Percentiles rank a stretch among this genome's conserved stretches.
Conservation (phyloP, 35 echinoderm and acorn worm species). For the Holothuria glaberrima region DNA sequence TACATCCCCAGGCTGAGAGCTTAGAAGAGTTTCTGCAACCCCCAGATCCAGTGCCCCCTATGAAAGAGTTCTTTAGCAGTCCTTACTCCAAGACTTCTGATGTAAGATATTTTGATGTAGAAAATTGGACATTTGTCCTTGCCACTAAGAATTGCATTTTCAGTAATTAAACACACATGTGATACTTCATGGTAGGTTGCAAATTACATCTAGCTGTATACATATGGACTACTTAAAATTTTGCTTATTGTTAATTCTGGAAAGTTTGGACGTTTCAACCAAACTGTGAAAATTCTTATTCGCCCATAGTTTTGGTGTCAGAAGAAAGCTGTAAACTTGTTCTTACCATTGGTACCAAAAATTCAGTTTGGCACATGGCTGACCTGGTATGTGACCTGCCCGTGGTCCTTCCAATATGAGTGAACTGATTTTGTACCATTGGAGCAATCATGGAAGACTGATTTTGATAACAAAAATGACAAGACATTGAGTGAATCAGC, state of each 20-base stretch:
- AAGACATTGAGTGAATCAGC: too few species aligned
- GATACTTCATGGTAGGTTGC: too few species aligned
- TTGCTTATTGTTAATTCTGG: background rate
- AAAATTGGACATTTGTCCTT: background rate
- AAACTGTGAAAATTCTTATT: background rate
- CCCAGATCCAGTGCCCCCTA: conserved; percentile 56
- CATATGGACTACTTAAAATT: too few species aligned
- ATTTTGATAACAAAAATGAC: too few species aligned
- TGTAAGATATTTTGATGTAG: conserved; percentile 9
- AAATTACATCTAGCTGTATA: too few species aligned
- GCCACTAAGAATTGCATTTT: background rate
- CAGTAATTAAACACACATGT: too few species aligned
- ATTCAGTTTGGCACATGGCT: too few species aligned
- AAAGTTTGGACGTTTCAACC: background rate
- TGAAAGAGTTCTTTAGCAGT: conserved; percentile 83
- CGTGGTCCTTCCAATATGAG: too few species aligned
- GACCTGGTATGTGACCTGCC: too few species aligned
- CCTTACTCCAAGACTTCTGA: conserved; percentile 36
- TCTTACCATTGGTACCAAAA: background rate
- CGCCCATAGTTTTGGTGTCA: background rate
- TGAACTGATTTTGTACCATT: too few species aligned
- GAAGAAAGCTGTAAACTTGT: background rate
- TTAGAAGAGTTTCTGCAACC: conserved; percentile 72
- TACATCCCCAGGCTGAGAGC: conserved; percentile 76
- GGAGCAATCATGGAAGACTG: too few species aligned